Base-by-base conservation (phyloP, 1,140 invertebrate genomes). In the Akabosia matsudoensis region DNA sequence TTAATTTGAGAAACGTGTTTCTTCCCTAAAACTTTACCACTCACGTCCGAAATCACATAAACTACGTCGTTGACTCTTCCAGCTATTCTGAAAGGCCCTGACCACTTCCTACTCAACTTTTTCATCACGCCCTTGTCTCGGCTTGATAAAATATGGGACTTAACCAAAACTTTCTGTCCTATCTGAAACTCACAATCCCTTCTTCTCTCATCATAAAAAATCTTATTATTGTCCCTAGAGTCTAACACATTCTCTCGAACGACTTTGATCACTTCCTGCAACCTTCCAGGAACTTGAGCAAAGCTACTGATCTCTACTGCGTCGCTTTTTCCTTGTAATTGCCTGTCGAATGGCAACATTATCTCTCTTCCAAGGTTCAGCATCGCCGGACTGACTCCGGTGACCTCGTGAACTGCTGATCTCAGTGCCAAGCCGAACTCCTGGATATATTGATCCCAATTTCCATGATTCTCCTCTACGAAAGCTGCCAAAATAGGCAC, bases 391-490 rank as follows among this genome's bases (percentile, higher is more conserved):
- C 83, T 84, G 56, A 80, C 84, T 0, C 82, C 76, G 10, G 84
- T 87, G 0, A 83, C 78, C 18, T 82, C 77, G 76, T 84, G 75
- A 7, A 81, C 76, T 0, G 84, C 85, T 1, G 85, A 84, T 33
- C 87, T 86, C 76, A 84, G 83, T 0, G 85, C 85, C 76, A 85
- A 86, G 0, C 81, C 77, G 3, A 86, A 80, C 24, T 83, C 81
- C 0, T 82, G 78, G 1, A 87, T 74, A 26, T 83, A 77, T 0
- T 80, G 70, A 71, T 84, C 79, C 84, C 84, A 86, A 1, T 73
- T 56, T 4, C 31, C 31, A 71, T 86, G 85, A 28, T n/a, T 52
- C 70, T 18, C 80, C 77, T 79, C 80, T 80, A 26, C 73, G 79
- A 83, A 82, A 0, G 85, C 84, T 0, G 82, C 74, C 0, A 87